phyloP scores from a whole-genome alignment of 1,140 invertebrate genomes.

The Caenorhabditis remanei region DNA sequence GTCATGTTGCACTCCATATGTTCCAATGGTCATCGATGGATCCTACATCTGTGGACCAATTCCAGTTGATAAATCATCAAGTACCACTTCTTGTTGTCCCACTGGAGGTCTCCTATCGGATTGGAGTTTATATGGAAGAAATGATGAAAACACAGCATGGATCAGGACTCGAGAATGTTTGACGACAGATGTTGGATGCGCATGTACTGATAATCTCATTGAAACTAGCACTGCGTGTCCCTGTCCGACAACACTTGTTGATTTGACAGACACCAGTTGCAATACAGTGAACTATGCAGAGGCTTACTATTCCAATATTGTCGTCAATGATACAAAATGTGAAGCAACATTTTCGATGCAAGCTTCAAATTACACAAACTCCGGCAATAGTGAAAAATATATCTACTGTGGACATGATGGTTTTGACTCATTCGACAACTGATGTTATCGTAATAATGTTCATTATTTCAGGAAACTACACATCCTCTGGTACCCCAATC shows the following conservation, averaged over 20 bases:
- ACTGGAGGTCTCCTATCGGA: neutral
- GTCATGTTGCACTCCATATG: neutral
- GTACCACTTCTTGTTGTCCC: constrained; percentile 16
- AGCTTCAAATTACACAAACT: neutral
- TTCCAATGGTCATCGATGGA: constrained; percentile 32
- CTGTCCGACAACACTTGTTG: neutral
- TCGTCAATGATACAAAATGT: constrained; percentile 5
- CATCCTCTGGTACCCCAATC: neutral
- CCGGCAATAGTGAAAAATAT: neutral
- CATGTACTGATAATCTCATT: neutral
- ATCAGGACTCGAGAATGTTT: neutral
- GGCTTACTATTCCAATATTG: neutral
- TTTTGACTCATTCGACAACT: neutral
- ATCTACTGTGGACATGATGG: constrained; percentile 1
- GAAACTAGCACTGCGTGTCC: neutral
- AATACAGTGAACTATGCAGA: neutral
- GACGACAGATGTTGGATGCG: neutral
- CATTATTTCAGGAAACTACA: neutral
- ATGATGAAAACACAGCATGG: neutral
- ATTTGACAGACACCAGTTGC: neutral
- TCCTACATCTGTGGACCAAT: neutral
- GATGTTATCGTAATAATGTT: neutral
- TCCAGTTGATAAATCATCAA: neutral
- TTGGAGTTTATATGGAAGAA: neutral
- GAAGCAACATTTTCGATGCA: neutral